Conservation (phyloP, 2,888 invertebrate genomes). For the Mechanitis messenoides region DNA sequence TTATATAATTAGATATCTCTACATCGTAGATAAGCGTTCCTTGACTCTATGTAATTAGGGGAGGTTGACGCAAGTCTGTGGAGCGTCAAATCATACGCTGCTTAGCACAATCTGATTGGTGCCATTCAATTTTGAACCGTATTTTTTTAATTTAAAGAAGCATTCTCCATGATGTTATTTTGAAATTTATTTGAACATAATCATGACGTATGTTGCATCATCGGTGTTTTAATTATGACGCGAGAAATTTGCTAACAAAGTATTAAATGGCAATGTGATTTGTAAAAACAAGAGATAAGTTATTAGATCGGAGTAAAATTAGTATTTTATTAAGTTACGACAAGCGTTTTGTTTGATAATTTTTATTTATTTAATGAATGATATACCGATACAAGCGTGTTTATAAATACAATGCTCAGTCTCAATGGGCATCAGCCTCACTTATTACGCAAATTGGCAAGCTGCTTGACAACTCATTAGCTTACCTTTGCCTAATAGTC, state of each 20-base stretch:
- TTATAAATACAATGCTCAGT: neutral
- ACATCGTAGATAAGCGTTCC: conserved; percentile 22
- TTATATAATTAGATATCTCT: conserved; percentile 7
- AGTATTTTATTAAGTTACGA: no score
- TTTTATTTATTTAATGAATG: no score
- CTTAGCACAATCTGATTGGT: neutral
- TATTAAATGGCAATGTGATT: no score
- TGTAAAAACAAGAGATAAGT: no score
- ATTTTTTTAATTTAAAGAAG: neutral
- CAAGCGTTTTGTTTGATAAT: no score
- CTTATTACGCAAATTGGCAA: conserved; percentile 3
- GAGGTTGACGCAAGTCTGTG: conserved; percentile 22
- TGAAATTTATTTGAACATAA: conserved; percentile 13
- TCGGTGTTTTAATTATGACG: neutral
- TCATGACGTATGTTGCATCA: conserved; percentile 17
- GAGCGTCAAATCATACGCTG: conserved; percentile 5
- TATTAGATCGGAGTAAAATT: no score
- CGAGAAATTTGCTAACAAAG: neutral
- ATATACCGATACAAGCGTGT: no score
- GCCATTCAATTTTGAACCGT: conserved; percentile 11
- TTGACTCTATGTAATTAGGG: conserved; percentile 25
- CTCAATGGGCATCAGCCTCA: neutral
- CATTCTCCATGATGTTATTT: conserved; percentile 6
- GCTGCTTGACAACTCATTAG: neutral
- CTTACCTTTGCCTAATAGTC: neutral